Conservation (phyloP, 2,888 invertebrate species). For the Halocaridina rubra region DNA sequence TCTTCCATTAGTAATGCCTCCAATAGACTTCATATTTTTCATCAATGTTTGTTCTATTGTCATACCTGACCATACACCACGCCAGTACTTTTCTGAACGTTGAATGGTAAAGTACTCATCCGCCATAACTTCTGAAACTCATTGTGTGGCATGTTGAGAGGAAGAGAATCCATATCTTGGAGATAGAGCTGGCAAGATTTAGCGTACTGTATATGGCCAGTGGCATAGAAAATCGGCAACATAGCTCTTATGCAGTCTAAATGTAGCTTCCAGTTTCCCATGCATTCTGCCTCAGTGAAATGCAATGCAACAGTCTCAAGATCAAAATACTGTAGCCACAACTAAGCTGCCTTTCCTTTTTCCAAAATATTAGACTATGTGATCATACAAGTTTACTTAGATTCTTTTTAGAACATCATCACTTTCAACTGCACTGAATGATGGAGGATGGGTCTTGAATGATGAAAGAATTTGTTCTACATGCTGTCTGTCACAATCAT, state of each 20-base stretch:
- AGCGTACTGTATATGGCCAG: conserved; percentile 68
- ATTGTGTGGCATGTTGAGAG: conserved; percentile 61
- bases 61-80: conserved; percentile 3
- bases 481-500: too few relatives aligned
- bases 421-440: neutral
- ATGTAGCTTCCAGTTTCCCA: too few relatives aligned
- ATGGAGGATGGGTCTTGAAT: neutral
- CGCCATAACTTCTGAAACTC: neutral
- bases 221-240: too few relatives aligned
- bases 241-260: too few relatives aligned
- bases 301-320: too few relatives aligned
- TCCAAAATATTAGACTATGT: neutral
- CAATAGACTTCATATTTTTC: too few relatives aligned
- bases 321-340: conserved; percentile 65
- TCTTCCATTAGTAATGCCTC: too few relatives aligned
- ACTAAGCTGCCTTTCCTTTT: too few relatives aligned
- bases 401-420: neutral
- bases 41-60: too few relatives aligned
- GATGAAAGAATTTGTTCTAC: neutral
- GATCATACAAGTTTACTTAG: neutral
- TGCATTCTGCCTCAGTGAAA: too few relatives aligned
- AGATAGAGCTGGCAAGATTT: conserved; percentile 67
- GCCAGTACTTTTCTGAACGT: conserved; percentile 17
- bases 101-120: neutral
- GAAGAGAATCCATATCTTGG: conserved; percentile 67